Evolutionary conservation across 2,113 vertebrate genomes (phyloP), one percentile per base, ranked within the genome.

Genomic region (Myiozetetes cayanensis): DNA sequence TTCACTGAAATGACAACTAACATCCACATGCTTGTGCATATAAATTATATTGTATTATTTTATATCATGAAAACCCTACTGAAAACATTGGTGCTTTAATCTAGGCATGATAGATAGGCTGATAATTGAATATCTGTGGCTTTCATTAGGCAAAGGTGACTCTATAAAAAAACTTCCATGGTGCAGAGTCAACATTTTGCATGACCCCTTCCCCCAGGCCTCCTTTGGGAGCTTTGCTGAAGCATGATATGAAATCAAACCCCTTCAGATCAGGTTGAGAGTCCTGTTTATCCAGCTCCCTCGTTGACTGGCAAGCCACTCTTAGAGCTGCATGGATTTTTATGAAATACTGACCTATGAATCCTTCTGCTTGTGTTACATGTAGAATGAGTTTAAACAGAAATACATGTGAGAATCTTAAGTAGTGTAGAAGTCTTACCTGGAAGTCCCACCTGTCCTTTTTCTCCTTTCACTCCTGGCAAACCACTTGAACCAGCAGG

Each of bases 381-480:
- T 27, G 19, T 18, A 46, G 47, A 72, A 55, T 3, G 46, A 39
- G 2, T 58, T 87, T 66, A 43, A 86, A 31, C 12, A 44, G 21
- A 49, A 90, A 47, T 47, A 58, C 8, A 3, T 33, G 22, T 16
- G 53, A 86, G 37, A 80, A 68, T 31, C 44, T 74, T 46, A 10
- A 43, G 79, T 5, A 58, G 19, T 16, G 44, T 72, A 91, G 44
- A 46, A 16, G 6, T 14, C 96, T 96, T 96, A 98, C 98, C 98
- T 93, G 53, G 11, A 65, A 52, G 5, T 7, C 97, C 97, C 6
- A 4, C 35, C 3, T 95, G 61, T 73, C 98, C 98, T 87, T 91
- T 97, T 74, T 96, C 39, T 75, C 98, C 98, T 92, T 90, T 97
- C 5, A 15, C 6, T 56, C 97, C 98, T 44, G 68, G 61, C 66